Base-by-base conservation (phyloP, 2,888 invertebrate species). In the Alitta virens region DNA sequence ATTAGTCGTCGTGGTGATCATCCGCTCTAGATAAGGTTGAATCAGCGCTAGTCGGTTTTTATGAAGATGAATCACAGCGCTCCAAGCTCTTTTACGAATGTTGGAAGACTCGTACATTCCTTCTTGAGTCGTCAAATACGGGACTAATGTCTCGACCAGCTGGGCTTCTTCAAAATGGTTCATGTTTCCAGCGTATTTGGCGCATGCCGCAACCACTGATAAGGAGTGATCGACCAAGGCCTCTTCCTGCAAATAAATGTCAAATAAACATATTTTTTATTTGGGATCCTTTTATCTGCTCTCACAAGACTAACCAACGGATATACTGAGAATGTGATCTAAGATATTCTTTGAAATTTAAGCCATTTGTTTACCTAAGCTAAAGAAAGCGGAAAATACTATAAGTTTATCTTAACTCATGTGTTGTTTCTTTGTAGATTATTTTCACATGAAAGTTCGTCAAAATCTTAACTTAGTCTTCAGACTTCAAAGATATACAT, bases 161-260 rank as follows among this genome's bases (percentile, higher is more conserved):
- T 24, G 40, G 49, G 51, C 50, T 12, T 27, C 52, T 33, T 21
- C 38, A 51, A 59, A 59, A 25, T 49, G 46, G 40, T 23, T 5
- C 38, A 59, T 23, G 52, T 59, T 59, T 23, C 50, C 50, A 27
- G 46, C 51, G 51, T 59, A 59, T 51, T 59, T 59, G 33, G 59
- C 46, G 40, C 59, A 59, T 16, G 59, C 59, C 1, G 59, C 46
- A 38, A 59, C 51, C 51, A 49, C 59, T 7, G 59, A 59, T 24
- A 59, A 25, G 9, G 59, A 49, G 40, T 59, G 59, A 40, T 59
- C 59, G 14, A 59, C 49, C 33, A 59, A 49, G 14, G 51, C 16
- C 38, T 59, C 59, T 51, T 59, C 59, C 59, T 59, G 40, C 5
- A 21, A 33, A 33, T 7, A 33, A 33, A 12, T n/a, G n/a, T n/a